Evolutionary conservation across 2,888 invertebrate species (phyloP).

Genomic region (Laspeyria flexula): DNA sequence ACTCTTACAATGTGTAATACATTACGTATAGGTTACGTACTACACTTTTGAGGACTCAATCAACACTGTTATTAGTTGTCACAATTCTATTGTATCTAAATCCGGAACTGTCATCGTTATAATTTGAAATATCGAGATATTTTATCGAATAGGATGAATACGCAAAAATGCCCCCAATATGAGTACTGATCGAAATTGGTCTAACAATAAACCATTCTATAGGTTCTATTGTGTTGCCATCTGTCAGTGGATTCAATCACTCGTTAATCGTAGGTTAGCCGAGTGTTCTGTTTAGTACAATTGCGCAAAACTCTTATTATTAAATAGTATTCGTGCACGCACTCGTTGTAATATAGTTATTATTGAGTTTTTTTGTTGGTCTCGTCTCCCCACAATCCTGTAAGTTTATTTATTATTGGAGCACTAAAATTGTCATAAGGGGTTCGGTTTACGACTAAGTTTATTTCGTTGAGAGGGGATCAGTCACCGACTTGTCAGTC

Average conservation of each 20-base stretch:
- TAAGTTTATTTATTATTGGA: conserved; percentile 80
- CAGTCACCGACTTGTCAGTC: conserved; percentile 64
- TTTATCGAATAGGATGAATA: conserved; percentile 63
- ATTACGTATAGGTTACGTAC: neutral
- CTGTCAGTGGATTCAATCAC: conserved; percentile 79
- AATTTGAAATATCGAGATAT: conserved; percentile 58
- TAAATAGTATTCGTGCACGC: conserved; percentile 66
- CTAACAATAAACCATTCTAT: conserved; percentile 66
- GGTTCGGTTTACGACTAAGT: conserved; percentile 75
- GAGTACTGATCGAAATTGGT: conserved; percentile 65
- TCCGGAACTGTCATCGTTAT: conserved; percentile 59
- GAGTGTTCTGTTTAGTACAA: conserved; percentile 47
- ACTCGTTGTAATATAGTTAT: conserved; percentile 71
- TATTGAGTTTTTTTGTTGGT: conserved; percentile 58
- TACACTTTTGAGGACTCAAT: conserved; percentile 21
- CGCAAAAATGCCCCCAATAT: conserved; percentile 75
- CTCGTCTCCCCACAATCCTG: conserved; percentile 67
- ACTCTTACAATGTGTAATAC: too few relatives aligned
- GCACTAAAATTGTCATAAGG: conserved; percentile 74
- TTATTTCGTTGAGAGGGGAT: conserved; percentile 72
- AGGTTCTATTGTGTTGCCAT: conserved; percentile 70
- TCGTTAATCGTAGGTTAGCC: conserved; percentile 72
- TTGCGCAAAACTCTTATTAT: conserved; percentile 71
- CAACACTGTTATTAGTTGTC: conserved; percentile 23
- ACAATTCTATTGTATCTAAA: conserved; percentile 44